phyloP scores from a whole-genome alignment of 2,797 vertebrate species.

The Malacoctenus gilli region DNA sequence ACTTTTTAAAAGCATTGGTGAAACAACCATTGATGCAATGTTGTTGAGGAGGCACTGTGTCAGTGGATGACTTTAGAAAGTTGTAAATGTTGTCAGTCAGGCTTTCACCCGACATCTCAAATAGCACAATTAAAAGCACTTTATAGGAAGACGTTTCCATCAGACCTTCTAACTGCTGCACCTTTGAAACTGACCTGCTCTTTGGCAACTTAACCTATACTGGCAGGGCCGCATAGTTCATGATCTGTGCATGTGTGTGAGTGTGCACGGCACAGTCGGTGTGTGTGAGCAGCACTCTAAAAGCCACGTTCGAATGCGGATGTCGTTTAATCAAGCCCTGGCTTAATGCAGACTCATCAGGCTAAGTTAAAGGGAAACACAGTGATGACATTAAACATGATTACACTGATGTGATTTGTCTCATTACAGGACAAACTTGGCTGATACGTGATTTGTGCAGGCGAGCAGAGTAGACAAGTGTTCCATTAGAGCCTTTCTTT shows the following conservation, averaged over 20 bases:
- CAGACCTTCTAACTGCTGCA: too few relatives aligned
- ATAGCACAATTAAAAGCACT: too few relatives aligned
- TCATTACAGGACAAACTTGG: conserved; percentile 71
- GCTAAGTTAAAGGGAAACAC: conserved; percentile 42
- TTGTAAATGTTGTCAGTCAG: too few relatives aligned
- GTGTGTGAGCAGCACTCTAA: conserved; percentile 41
- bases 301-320: conserved; percentile 26
- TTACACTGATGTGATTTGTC: conserved; percentile 76
- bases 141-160: too few relatives aligned
- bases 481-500: conserved; percentile 75
- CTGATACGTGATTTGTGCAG: conserved; percentile 66
- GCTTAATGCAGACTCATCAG: conserved; percentile 49
- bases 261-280: background rate
- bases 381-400: conserved; percentile 72
- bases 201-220: too few relatives aligned
- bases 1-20: too few relatives aligned
- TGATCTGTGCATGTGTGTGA: background rate
- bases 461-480: conserved; percentile 60
- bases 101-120: too few relatives aligned
- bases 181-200: too few relatives aligned
- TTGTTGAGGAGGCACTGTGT: too few relatives aligned
- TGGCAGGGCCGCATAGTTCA: too few relatives aligned
- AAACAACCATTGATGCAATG: too few relatives aligned
- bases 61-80: too few relatives aligned
- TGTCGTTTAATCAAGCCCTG: conserved; percentile 51